These are phyloP conservation scores for Pseudochirops cupreus DNA, from an alignment of 2,797 vertebrate species.

Conservation along the genomic window DNA sequence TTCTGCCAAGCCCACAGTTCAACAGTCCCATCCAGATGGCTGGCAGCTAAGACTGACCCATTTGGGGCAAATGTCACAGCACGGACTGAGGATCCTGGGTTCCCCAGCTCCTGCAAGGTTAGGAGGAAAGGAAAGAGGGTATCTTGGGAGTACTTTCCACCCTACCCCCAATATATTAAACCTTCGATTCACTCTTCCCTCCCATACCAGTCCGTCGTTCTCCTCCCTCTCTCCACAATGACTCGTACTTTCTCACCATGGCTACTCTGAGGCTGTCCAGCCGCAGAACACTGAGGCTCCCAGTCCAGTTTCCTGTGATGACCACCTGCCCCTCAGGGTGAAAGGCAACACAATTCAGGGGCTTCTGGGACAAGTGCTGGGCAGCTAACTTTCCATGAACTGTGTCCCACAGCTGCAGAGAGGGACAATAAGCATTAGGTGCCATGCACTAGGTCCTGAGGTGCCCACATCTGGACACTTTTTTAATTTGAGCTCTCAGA, in stretches of 20 bases:
- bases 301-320: constrained; percentile 91
- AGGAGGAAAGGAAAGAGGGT: neutral
- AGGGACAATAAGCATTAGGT: neutral
- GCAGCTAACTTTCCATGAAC: constrained; percentile 62
- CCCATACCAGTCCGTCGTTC: neutral
- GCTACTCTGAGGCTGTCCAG: constrained; percentile 83
- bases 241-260: constrained; percentile 63
- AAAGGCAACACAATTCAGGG: constrained; percentile 92
- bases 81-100: constrained; percentile 86
- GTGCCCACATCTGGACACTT: neutral
- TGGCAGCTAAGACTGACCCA: constrained; percentile 88
- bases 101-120: constrained; percentile 84
- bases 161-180: neutral
- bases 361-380: constrained; percentile 78
- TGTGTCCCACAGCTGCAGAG: constrained; percentile 80
- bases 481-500: neutral
- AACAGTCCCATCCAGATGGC: constrained; percentile 88
- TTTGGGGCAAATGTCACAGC: constrained; percentile 87
- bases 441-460: neutral
- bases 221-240: constrained; percentile 70
- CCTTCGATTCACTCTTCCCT: neutral
- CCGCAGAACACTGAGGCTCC: constrained; percentile 86
- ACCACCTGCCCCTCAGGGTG: constrained; percentile 86
- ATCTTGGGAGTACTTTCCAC: neutral
- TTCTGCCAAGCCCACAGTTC: constrained; percentile 91